phyloP scores from a whole-genome alignment of 1,140 invertebrate species.

The Zaprionus lachaisei region DNA sequence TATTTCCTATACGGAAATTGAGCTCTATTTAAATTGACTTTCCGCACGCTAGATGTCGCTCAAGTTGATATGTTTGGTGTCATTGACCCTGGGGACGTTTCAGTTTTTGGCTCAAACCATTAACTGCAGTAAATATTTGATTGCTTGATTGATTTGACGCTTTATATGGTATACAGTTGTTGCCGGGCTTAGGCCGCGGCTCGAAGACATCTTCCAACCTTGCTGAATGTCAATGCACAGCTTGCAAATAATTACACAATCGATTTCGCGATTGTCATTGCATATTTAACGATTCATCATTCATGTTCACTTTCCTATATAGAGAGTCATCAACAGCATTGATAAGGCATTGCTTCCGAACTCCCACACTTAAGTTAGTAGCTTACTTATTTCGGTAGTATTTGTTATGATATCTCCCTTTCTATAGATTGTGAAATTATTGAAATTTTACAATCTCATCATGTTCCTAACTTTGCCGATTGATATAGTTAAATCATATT shows the following conservation, averaged over 20 bases:
- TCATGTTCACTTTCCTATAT: slow-evolving; percentile 3
- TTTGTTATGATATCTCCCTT: background rate
- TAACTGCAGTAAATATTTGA: slow-evolving; percentile 22
- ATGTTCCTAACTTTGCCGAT: background rate
- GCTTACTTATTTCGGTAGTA: background rate
- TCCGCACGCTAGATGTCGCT: slow-evolving; percentile 33
- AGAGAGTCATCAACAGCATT: background rate
- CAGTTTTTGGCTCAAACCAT: background rate
- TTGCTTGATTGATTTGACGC: slow-evolving; percentile 30
- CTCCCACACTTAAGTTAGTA: background rate
- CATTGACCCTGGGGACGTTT: slow-evolving; percentile 6
- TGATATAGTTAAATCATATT: background rate
- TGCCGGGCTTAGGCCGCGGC: background rate
- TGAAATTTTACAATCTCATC: background rate
- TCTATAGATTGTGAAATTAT: slow-evolving; percentile 6
- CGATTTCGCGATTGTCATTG: slow-evolving; percentile 26
- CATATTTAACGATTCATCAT: slow-evolving; percentile 36
- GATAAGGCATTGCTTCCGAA: slow-evolving; percentile 19
- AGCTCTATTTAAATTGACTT: slow-evolving; percentile 23
- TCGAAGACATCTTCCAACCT: slow-evolving; percentile 28
- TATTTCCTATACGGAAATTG: background rate
- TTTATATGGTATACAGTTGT: background rate
- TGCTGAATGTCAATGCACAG: slow-evolving; percentile 45
- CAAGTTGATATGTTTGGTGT: background rate
- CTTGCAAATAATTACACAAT: slow-evolving; percentile 45